Conservation (phyloP, 2,797 vertebrate genomes). For the Silurus lanzhouensis region DNA sequence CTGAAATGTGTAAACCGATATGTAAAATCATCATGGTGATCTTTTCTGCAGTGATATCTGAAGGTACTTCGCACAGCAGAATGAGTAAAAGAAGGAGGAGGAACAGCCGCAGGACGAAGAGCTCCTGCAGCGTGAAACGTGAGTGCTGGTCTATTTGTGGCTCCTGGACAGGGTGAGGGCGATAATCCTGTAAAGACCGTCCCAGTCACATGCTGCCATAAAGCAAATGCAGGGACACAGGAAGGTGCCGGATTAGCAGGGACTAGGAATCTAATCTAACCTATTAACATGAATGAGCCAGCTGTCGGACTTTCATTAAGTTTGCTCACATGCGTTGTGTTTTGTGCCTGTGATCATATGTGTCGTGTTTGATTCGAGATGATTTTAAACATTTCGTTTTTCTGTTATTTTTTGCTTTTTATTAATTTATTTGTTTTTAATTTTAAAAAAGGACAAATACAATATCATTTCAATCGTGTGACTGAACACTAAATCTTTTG, state of each 20-base stretch:
- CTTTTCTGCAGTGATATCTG: background rate
- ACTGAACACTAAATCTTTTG: background rate
- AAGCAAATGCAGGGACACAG: constrained; percentile 27
- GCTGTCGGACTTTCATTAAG: background rate
- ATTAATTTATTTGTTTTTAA: background rate
- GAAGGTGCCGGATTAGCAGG: constrained; percentile 30
- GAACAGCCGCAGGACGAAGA: constrained; percentile 79
- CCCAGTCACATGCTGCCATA: constrained; percentile 59
- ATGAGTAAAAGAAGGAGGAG: constrained; percentile 87
- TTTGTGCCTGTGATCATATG: too few relatives aligned
- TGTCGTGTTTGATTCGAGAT: too few relatives aligned
- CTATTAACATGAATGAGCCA: background rate
- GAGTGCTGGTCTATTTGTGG: constrained; percentile 66
- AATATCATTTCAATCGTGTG: background rate
- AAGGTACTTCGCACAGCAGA: constrained; percentile 38
- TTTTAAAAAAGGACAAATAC: background rate
- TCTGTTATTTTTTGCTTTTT: background rate
- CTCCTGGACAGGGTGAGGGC: constrained; percentile 32
- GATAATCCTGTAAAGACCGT: constrained; percentile 65
- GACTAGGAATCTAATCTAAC: background rate
- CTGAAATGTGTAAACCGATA: background rate
- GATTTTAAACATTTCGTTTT: background rate
- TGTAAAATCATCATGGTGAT: background rate
- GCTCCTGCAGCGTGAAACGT: constrained; percentile 82
- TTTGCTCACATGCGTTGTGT: background rate